Percentiles rank a stretch among this genome's conserved stretches.
phyloP scores from a whole-genome alignment of 2,113 vertebrate species.

The Atherinomorus stipes region DNA sequence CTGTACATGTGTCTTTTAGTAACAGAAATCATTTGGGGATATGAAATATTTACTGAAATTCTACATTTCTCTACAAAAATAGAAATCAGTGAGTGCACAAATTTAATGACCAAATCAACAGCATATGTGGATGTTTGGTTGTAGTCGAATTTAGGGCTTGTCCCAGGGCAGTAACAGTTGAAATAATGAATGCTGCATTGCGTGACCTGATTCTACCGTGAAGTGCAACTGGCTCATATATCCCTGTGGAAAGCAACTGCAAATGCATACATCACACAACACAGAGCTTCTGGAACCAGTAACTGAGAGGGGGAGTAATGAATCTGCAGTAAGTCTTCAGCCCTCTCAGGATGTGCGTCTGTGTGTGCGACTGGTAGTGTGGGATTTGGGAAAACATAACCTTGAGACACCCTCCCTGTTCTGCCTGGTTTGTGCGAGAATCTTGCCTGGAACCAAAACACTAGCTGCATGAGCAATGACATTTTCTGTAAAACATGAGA shows the following conservation, averaged over 20 bases:
- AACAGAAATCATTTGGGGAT: constrained; percentile 9
- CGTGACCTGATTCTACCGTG: constrained; percentile 24
- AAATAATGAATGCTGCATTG: constrained; percentile 24
- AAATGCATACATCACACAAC: constrained; percentile 46
- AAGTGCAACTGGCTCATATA: constrained; percentile 31
- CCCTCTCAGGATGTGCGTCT: constrained; percentile 36
- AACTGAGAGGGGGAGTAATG: constrained; percentile 43
- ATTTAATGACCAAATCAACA: background rate
- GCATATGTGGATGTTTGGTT: background rate
- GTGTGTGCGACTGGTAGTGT: constrained; percentile 9
- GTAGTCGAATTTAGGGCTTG: background rate
- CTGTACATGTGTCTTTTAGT: constrained; percentile 10
- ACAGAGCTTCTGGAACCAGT: constrained; percentile 40
- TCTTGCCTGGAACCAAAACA: constrained; percentile 64
- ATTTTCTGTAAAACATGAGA: constrained; percentile 40
- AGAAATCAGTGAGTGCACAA: background rate
- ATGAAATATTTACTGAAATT: constrained; percentile 27
- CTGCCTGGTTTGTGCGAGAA: constrained; percentile 56
- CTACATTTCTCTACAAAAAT: background rate
- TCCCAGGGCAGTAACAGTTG: background rate
- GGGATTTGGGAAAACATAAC: constrained; percentile 71
- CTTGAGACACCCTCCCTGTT: constrained; percentile 68
- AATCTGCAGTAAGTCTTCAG: constrained; percentile 50
- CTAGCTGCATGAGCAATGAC: constrained; percentile 53
- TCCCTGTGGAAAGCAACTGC: constrained; percentile 38